Evolutionary conservation across 53 echinoderm and acorn worm genomes (phyloP), one percentile per base, ranked within the genome.

Genomic region (Patiria pectinifera): DNA sequence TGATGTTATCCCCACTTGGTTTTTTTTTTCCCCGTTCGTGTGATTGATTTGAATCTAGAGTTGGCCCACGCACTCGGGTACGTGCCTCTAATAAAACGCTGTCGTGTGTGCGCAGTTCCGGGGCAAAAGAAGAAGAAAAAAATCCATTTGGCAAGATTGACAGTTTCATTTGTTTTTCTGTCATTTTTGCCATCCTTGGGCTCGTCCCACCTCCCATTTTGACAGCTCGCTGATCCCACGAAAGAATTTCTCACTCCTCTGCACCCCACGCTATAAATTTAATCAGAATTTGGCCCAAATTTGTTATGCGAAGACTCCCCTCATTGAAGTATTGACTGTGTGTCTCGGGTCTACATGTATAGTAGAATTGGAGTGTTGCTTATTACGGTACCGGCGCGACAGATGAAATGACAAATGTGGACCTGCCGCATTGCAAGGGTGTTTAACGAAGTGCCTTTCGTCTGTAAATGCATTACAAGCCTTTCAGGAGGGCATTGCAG

Each of bases 91-190:
- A 82, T 82, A 82, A 35, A 79, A 82, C 24, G 82, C 53, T 45
- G 82, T 6, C 79, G 15, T 78, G 79, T 78, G 45, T 78, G 45
- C 49, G 58, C 59, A 53, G 59, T 82, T 82, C 59, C 12, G 82
- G 15, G 82, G 59, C 53, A 53, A 58, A 4, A n/a, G 12, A 5
- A 3, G 59, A 22, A 18, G 13, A n/a, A 4, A 59, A n/a, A 58
- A 53, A 16, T 82, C 59, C 82, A 82, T 82, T 82, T 82, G n/a
- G 7, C 82, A 22, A 82, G 44, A 82, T 82, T 82, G 82, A 46
- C 46, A 45, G 45, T 59, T 82, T 82, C 66, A 13, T 82, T 58
- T 82, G 4, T 58, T n/a, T 82, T 82, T 21, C 23, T 58, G 13
- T 59, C 22, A 6, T 82, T n/a, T 58, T 22, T 46, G 16, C 48